phyloP scores from a whole-genome alignment of 2,888 invertebrate genomes.

The Neelides folsomi region DNA sequence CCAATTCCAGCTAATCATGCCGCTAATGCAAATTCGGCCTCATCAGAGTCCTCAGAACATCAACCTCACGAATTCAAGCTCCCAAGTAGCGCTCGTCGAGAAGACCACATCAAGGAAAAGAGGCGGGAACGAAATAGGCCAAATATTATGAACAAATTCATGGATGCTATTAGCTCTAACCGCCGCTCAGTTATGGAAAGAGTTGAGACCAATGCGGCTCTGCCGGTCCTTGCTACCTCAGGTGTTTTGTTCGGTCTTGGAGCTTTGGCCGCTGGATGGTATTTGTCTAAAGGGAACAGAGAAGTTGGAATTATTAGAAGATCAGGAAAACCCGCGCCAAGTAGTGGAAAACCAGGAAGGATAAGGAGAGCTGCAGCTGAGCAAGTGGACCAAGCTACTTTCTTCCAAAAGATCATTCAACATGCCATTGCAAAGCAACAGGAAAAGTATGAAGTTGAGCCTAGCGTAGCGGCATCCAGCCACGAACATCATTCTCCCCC shows the following conservation, averaged over 20 bases:
- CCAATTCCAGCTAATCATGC: conserved; percentile 33
- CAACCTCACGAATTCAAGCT: conserved; percentile 9
- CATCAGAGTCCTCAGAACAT: conserved; percentile 11
- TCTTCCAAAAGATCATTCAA: conserved; percentile 33
- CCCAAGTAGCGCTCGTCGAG: not conserved
- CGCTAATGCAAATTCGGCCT: not conserved
- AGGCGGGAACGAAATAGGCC: not conserved
- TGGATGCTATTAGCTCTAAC: conserved; percentile 22
- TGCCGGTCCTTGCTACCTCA: conserved; percentile 29
- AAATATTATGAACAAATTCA: conserved; percentile 16
- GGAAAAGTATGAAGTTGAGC: conserved; percentile 9
- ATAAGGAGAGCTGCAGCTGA: conserved; percentile 4
- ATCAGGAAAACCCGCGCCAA: conserved; percentile 18
- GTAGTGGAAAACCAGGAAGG: conserved; percentile 5
- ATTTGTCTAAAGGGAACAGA: conserved; percentile 28
- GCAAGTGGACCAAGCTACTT: conserved; percentile 27
- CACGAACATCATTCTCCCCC: conserved; percentile 1
- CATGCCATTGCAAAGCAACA: conserved; percentile 32
- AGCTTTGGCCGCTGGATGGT: conserved; percentile 33
- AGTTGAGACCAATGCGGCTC: conserved; percentile 25
- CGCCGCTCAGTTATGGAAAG: conserved; percentile 22
- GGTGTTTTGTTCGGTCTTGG: conserved; percentile 30
- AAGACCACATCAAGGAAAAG: conserved; percentile 1
- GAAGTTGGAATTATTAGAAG: conserved; percentile 30
- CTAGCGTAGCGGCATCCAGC: conserved; percentile 2